Base-by-base conservation (phyloP, 2,888 invertebrate species). In the Sepiola atlantica region DNA sequence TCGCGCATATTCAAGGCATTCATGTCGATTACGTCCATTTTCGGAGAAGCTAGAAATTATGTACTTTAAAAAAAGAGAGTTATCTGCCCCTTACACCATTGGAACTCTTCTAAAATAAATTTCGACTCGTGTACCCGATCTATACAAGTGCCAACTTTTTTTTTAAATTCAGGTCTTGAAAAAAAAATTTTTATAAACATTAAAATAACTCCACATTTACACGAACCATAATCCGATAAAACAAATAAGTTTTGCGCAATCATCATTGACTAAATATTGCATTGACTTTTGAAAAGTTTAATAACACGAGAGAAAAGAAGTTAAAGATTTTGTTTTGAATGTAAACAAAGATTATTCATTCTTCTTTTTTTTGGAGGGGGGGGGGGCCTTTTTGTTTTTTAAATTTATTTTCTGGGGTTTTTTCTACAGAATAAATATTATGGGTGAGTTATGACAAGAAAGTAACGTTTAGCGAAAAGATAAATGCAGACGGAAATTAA, bases 401-500 rank as follows among this genome's bases (percentile, higher is more conserved):
- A 45, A 4, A 4, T 45, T 2, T 45, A 4, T 45, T 2, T 45
- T 45, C 45, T 45, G 8, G n/a, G n/a, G n/a, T 45, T 45, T 45
- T 45, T 2, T 45, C 8, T 45, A 45, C 8, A 45, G 45, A 77
- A 77, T 16, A 77, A 77, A n/a, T 0, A 77, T n/a, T 14, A 77
- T 1, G 10, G n/a, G 6, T 18, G 24, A 77, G 32, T 77, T 32
- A 18, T 77, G n/a, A 77, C 45, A 77, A 77, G 14, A 77, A 77
- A 77, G n/a, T 16, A 16, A 77, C 77, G 14, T 77, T 77, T 77
- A n/a, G n/a, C 77, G 3, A 77, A 18, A 77, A 77, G 77, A 77
- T 77, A 77, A 77, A n/a, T n/a, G 77, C 77, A 32, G 77, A n/a
- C n/a, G n/a, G 77, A 77, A 77, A 77, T 77, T 77, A 77, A 77